Conservation (phyloP, 2,113 vertebrate genomes). For the Indicator maculatus region DNA sequence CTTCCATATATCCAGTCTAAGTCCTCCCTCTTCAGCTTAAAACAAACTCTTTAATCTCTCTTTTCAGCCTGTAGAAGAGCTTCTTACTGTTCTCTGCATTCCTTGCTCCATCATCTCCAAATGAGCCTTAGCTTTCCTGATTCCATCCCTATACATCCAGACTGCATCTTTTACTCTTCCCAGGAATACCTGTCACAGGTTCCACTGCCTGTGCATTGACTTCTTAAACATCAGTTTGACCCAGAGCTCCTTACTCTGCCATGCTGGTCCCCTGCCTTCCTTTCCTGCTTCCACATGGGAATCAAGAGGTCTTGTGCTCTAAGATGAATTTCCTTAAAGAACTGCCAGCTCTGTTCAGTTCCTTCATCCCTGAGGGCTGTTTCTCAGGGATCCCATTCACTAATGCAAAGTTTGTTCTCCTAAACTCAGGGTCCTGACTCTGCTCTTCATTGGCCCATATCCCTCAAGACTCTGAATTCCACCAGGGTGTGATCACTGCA, state of each 20-base stretch:
- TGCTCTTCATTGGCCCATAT: background rate
- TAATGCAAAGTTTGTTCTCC: background rate
- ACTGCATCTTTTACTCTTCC: background rate
- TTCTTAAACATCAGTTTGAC: background rate
- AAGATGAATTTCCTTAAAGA: background rate
- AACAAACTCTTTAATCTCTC: background rate
- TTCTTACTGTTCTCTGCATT: background rate
- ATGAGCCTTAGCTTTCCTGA: background rate
- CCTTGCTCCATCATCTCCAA: background rate
- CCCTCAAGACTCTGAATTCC: background rate
- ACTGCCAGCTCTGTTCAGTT: background rate
- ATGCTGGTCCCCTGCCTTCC: background rate
- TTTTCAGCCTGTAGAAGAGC: background rate
- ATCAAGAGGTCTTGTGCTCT: background rate
- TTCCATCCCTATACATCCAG: background rate
- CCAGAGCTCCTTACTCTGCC: background rate
- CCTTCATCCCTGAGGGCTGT: background rate
- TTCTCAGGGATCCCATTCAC: background rate
- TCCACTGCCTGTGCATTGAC: background rate
- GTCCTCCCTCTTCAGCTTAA: too few species aligned
- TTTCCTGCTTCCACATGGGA: background rate
- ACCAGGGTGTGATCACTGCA: background rate
- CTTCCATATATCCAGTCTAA: too few species aligned
- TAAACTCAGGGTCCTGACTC: background rate
- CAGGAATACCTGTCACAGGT: background rate